These are phyloP conservation scores for Leptopilina syphax DNA, from an alignment of 2,888 invertebrate species.

Conservation along the genomic window DNA sequence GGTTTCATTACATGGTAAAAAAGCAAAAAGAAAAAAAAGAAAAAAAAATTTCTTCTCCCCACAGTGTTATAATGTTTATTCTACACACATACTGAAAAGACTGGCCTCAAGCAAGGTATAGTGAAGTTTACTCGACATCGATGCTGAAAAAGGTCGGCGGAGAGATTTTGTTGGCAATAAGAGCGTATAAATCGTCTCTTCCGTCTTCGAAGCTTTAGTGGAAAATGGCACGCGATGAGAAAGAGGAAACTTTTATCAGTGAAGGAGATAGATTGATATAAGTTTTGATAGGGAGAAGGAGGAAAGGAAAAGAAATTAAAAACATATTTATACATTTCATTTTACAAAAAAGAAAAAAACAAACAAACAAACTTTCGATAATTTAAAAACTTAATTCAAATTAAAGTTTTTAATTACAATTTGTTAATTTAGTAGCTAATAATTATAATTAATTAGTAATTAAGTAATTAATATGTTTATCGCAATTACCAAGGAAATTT, in stretches of 20 bases:
- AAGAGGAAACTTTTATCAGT: slow-evolving; percentile 41
- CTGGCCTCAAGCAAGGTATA: neutral
- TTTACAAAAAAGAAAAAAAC: neutral
- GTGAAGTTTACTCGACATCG: slow-evolving; percentile 28
- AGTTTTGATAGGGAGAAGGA: neutral
- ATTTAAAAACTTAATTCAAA: too few species aligned
- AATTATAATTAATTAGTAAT: too few species aligned
- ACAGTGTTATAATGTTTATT: slow-evolving; percentile 6
- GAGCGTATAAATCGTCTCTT: slow-evolving; percentile 41
- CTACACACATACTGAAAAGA: slow-evolving; percentile 7
- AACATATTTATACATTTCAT: too few species aligned
- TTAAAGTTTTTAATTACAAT: too few species aligned
- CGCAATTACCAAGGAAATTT: too few species aligned
- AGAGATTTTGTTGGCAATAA: slow-evolving; percentile 39
- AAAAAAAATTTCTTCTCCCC: neutral
- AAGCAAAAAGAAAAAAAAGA: neutral
- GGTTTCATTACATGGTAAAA: slow-evolving; percentile 3
- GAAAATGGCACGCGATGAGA: slow-evolving; percentile 46
- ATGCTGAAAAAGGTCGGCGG: slow-evolving; percentile 29
- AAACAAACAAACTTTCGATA: too few species aligned
- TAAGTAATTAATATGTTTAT: too few species aligned
- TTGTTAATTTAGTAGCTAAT: too few species aligned
- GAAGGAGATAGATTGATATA: neutral
- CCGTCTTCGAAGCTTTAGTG: slow-evolving; percentile 40
- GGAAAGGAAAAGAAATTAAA: neutral